Conservation (phyloP, 1,140 invertebrate species). For the Neodiprion pinetum region DNA sequence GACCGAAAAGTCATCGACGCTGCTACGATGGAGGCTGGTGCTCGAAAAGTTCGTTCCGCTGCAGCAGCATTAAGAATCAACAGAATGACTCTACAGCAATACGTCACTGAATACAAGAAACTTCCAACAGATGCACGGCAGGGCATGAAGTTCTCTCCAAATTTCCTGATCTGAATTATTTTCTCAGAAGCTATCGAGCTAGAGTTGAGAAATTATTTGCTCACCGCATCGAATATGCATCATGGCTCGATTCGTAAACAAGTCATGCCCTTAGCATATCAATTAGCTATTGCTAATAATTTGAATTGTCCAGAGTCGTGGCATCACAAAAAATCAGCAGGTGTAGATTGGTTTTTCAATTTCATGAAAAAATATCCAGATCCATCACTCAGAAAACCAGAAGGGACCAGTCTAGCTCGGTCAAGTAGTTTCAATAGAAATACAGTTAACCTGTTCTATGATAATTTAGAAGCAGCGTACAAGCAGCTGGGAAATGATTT, state of each 20-base stretch:
- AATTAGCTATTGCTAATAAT: constrained; percentile 23
- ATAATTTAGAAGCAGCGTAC: constrained; percentile 30
- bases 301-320: constrained; percentile 24
- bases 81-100: no score
- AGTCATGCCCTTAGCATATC: constrained; percentile 24
- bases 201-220: background rate
- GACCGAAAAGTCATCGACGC: no score
- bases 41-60: no score
- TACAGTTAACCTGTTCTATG: constrained; percentile 47
- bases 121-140: no score
- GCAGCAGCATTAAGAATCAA: no score
- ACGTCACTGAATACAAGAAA: no score
- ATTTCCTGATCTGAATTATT: background rate
- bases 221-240: background rate
- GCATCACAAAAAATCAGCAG: constrained; percentile 33
- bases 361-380: constrained; percentile 53
- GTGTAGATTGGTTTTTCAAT: constrained; percentile 50
- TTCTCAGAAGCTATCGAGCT: background rate
- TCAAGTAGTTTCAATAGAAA: constrained; percentile 53
- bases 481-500: constrained; percentile 29
- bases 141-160: no score
- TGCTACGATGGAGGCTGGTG: no score
- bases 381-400: constrained; percentile 50
- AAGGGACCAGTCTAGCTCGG: constrained; percentile 51
- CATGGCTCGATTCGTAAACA: constrained; percentile 4